phyloP scores from a whole-genome alignment of 2,888 invertebrate genomes.

The Dynastes tityus region DNA sequence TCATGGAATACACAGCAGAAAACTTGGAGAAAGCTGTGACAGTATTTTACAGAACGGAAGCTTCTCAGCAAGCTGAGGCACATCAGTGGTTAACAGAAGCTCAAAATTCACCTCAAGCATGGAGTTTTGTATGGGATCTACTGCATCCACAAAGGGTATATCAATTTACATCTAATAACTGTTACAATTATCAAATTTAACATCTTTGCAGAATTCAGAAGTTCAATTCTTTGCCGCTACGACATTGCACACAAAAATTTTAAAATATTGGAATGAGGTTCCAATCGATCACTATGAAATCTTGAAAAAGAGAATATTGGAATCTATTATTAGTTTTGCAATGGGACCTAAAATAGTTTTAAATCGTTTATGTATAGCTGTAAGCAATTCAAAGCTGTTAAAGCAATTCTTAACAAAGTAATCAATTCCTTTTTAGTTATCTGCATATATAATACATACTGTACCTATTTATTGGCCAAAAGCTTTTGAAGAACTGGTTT shows the following conservation, averaged over 20 bases:
- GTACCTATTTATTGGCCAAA: constrained; percentile 74
- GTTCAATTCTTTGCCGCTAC: constrained; percentile 96
- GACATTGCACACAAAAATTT: constrained; percentile 89
- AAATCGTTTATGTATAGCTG: constrained; percentile 90
- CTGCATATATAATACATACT: constrained; percentile 85
- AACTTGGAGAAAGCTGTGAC: constrained; percentile 81
- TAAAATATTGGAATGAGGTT: constrained; percentile 90
- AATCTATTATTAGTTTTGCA: constrained; percentile 83
- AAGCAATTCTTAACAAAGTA: constrained; percentile 9
- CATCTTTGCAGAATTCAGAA: constrained; percentile 79
- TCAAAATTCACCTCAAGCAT: constrained; percentile 90
- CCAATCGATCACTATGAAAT: constrained; percentile 85
- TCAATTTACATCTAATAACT: not conserved
- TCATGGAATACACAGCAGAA: constrained; percentile 77
- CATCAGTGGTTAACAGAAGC: constrained; percentile 90
- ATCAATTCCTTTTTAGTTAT: constrained; percentile 76
- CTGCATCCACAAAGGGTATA: constrained; percentile 85
- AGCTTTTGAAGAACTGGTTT: constrained; percentile 84
- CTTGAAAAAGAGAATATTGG: constrained; percentile 84
- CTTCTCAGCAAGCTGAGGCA: constrained; percentile 82
- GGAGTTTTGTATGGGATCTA: constrained; percentile 94
- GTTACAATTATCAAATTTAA: not conserved
- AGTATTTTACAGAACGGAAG: constrained; percentile 77
- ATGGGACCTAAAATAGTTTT: constrained; percentile 89
- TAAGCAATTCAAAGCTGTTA: constrained; percentile 71